Conservation (phyloP, 2,113 vertebrate genomes). For the Podiceps cristatus region DNA sequence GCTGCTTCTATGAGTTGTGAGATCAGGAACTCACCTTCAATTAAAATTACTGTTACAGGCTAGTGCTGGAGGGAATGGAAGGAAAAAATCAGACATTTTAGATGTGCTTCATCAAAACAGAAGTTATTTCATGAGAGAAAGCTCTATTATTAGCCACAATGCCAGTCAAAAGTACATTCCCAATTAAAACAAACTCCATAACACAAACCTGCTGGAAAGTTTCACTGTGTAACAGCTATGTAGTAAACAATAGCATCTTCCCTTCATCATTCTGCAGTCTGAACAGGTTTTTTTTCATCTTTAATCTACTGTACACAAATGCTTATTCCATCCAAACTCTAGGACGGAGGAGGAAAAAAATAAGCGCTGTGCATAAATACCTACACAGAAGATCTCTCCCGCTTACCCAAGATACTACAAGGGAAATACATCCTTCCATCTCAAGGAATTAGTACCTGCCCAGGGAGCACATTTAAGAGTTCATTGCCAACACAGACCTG, state of each 20-base stretch:
- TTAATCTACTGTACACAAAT: not conserved
- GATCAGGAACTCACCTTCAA: not conserved
- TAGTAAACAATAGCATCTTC: not conserved
- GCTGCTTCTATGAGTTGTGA: not conserved
- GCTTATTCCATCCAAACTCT: not conserved
- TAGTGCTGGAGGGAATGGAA: not conserved
- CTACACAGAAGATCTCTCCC: not conserved
- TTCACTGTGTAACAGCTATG: not conserved
- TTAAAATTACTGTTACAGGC: not conserved
- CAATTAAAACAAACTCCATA: not conserved
- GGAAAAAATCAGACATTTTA: not conserved
- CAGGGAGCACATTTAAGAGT: not conserved
- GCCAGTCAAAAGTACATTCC: not conserved
- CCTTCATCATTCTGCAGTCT: not conserved
- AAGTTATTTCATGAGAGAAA: not conserved
- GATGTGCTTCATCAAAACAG: not conserved
- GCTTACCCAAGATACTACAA: not conserved
- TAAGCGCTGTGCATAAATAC: not conserved
- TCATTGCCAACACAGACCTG: not conserved
- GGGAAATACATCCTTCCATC: not conserved
- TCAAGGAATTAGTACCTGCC: not conserved
- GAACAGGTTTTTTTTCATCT: not conserved
- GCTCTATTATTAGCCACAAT: not conserved
- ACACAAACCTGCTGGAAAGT: not conserved
- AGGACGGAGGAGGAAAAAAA: not conserved